These are phyloP conservation scores for Cybosia mesomella DNA, from an alignment of 2,888 invertebrate genomes.

Conservation along the genomic window DNA sequence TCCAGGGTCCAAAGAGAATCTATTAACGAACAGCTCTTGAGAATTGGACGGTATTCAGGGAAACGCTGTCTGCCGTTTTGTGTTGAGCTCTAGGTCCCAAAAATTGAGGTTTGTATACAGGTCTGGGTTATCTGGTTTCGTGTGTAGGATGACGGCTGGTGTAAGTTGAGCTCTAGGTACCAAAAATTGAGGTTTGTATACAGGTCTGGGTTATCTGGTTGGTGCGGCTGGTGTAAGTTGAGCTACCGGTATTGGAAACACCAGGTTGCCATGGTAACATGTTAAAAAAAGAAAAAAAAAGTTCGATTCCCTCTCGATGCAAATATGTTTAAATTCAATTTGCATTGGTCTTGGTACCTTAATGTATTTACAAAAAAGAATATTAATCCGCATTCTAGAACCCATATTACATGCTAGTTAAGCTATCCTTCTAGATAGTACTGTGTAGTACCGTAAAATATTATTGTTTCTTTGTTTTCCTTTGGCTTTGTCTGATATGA, in stretches of 20 bases:
- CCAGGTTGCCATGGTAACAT: not conserved
- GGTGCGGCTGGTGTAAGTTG: not conserved
- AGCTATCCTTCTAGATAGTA: too few species aligned
- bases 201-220: slow-evolving; percentile 4
- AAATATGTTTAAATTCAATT: too few species aligned
- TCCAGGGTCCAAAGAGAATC: too few species aligned
- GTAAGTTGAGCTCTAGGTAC: not conserved
- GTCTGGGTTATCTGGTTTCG: slow-evolving; percentile 1
- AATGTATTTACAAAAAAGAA: too few species aligned
- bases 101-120: not conserved
- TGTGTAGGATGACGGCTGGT: too few species aligned
- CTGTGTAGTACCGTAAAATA: too few species aligned
- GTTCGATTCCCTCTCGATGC: not conserved
- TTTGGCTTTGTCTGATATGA: too few species aligned
- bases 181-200: not conserved
- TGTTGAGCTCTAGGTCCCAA: not conserved
- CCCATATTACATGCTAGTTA: too few species aligned
- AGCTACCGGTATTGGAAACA: not conserved
- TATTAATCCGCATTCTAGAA: too few species aligned
- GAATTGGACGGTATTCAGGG: slow-evolving; percentile 10
- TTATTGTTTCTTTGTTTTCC: too few species aligned
- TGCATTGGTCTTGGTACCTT: too few species aligned
- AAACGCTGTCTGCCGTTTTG: not conserved
- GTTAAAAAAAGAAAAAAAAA: not conserved
- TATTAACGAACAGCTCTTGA: not conserved